These are phyloP conservation scores for Thaleichthys pacificus DNA, from an alignment of 2,797 vertebrate species.

Conservation along the genomic window DNA sequence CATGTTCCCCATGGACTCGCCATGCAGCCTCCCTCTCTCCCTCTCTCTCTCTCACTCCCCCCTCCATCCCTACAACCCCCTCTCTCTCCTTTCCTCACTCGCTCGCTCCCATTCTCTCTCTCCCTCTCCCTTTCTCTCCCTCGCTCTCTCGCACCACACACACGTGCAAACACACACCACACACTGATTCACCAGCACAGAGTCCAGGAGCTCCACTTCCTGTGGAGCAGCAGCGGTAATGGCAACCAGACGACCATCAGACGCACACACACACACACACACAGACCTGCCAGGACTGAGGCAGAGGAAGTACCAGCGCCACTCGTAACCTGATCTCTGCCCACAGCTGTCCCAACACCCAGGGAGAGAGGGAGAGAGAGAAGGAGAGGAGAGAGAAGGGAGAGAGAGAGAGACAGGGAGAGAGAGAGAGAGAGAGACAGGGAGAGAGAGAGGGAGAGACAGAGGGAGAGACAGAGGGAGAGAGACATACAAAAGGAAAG, in stretches of 20 bases:
- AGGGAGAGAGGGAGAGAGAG: constrained; percentile 63
- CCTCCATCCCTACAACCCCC: too few relatives aligned
- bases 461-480: constrained; percentile 23
- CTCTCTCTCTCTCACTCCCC: background rate
- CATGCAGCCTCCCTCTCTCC: background rate
- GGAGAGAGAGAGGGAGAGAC: constrained; percentile 61
- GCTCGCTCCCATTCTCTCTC: too few relatives aligned
- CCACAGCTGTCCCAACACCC: constrained; percentile 89
- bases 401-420: constrained; percentile 61
- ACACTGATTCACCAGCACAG: constrained; percentile 4
- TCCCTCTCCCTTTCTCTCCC: background rate
- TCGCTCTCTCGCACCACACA: constrained; percentile 26
- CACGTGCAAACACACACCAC: background rate
- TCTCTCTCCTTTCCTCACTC: too few relatives aligned
- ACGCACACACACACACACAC: constrained; percentile 53
- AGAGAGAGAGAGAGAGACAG: constrained; percentile 56
- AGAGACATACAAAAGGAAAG: too few relatives aligned
- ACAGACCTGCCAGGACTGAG: constrained; percentile 30
- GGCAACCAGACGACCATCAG: constrained; percentile 75
- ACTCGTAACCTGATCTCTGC: constrained; percentile 88
- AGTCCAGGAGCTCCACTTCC: constrained; percentile 38
- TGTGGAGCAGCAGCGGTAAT: constrained; percentile 67
- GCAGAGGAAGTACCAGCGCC: constrained; percentile 79
- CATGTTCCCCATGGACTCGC: constrained; percentile 52
- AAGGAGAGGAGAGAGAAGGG: constrained; percentile 66